These are phyloP conservation scores for Sarcoramphus papa DNA, from an alignment of 2,797 vertebrate species.

Conservation along the genomic window DNA sequence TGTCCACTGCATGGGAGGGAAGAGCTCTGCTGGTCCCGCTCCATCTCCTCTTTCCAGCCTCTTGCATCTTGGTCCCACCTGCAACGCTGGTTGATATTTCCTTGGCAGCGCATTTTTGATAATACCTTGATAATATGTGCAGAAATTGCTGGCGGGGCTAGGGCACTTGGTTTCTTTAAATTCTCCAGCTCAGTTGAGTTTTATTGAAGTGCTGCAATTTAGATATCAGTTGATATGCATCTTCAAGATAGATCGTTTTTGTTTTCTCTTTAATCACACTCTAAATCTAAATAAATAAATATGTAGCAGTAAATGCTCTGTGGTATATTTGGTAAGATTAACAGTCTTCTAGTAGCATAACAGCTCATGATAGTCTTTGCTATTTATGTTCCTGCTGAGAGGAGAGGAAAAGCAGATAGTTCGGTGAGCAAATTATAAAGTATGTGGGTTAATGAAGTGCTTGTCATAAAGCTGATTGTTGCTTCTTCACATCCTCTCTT, in stretches of 20 bases:
- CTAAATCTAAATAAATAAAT: constrained; percentile 54
- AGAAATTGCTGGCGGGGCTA: not conserved
- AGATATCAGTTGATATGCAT: not conserved
- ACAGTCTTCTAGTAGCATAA: not conserved
- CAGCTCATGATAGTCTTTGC: not conserved
- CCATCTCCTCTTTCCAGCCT: not conserved
- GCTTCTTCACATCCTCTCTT: not conserved
- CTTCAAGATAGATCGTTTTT: not conserved
- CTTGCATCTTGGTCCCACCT: not conserved
- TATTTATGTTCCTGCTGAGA: constrained; percentile 35
- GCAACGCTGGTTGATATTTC: not conserved
- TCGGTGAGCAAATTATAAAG: constrained; percentile 17
- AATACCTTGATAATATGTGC: not conserved
- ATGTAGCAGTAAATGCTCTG: constrained; percentile 10
- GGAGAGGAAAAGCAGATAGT: constrained; percentile 32
- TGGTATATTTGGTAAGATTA: constrained; percentile 39
- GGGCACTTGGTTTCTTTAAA: not conserved
- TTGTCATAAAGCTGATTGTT: constrained; percentile 19
- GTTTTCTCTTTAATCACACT: constrained; percentile 3
- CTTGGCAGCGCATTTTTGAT: not conserved
- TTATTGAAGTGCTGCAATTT: not conserved
- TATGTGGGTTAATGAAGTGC: constrained; percentile 35
- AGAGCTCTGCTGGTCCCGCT: not conserved
- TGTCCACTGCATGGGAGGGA: not conserved
- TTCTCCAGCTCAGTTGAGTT: not conserved